Percentiles rank a stretch among this genome's conserved stretches.
Conservation (phyloP, 2,888 invertebrate species). For the Tinea trinotella region DNA sequence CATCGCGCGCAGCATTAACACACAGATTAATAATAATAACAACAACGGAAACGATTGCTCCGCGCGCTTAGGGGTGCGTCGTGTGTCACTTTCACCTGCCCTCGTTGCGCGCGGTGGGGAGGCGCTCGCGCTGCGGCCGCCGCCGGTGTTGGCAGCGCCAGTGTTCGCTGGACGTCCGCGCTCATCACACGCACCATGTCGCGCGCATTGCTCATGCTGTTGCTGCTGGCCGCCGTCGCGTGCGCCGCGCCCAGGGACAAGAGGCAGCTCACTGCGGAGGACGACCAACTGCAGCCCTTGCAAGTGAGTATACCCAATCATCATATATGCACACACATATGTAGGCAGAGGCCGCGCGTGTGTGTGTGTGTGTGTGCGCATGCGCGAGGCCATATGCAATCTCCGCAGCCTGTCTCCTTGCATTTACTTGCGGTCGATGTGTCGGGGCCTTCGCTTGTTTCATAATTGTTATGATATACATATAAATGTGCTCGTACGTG, state of each 20-base stretch:
- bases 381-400: background rate
- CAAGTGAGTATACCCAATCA: too few relatives aligned
- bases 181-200: background rate
- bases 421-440: background rate
- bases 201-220: background rate
- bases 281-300: constrained; percentile 53
- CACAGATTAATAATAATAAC: background rate
- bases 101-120: background rate
- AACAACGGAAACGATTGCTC: background rate
- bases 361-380: background rate
- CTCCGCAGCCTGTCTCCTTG: background rate
- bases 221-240: constrained; percentile 27
- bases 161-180: background rate
- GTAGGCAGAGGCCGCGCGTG: background rate
- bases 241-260: constrained; percentile 30
- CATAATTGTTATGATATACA: background rate
- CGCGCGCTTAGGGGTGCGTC: background rate
- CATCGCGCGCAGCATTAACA: background rate
- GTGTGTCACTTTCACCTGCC: background rate
- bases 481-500: background rate
- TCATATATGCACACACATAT: background rate
- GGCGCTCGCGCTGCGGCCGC: background rate
- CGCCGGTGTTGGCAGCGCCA: background rate
- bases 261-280: constrained; percentile 57
- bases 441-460: background rate